These are phyloP conservation scores for Anas flavirostris DNA, from an alignment of 2,797 vertebrate species.

Conservation along the genomic window DNA sequence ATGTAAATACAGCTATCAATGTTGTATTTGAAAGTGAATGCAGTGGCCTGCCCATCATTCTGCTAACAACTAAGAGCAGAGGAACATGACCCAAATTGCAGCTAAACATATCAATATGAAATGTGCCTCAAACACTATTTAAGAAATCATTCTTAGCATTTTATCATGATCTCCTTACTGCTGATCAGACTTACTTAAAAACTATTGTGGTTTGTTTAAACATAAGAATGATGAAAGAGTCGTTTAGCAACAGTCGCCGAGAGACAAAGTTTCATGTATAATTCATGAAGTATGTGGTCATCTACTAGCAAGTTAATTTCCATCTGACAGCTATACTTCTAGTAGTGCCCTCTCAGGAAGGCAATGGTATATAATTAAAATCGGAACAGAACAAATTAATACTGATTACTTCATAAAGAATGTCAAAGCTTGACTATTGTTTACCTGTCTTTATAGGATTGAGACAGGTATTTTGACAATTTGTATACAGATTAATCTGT, in stretches of 20 bases:
- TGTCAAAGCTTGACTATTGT: conserved; percentile 75
- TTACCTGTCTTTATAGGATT: conserved; percentile 69
- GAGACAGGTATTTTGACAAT: conserved; percentile 71
- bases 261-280: conserved; percentile 80
- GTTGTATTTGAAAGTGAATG: conserved; percentile 57
- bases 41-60: conserved; percentile 47
- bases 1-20: conserved; percentile 78
- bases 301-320: conserved; percentile 80
- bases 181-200: conserved; percentile 77
- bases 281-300: conserved; percentile 82
- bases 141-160: conserved; percentile 64
- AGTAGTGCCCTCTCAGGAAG: conserved; percentile 77
- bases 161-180: conserved; percentile 64
- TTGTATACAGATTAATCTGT: background rate
- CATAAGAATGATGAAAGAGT: conserved; percentile 75
- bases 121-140: conserved; percentile 51
- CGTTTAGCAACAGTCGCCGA: conserved; percentile 74
- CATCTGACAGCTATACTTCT: conserved; percentile 75
- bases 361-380: conserved; percentile 79
- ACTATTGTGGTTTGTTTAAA: conserved; percentile 77
- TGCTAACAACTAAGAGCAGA: conserved; percentile 41
- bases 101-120: conserved; percentile 32
- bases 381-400: conserved; percentile 81
- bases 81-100: conserved; percentile 48
- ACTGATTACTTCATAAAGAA: conserved; percentile 80